Evolutionary conservation across 2,797 vertebrate genomes (phyloP), one percentile per base, ranked within the genome.

Genomic region (Lagodon rhomboides): DNA sequence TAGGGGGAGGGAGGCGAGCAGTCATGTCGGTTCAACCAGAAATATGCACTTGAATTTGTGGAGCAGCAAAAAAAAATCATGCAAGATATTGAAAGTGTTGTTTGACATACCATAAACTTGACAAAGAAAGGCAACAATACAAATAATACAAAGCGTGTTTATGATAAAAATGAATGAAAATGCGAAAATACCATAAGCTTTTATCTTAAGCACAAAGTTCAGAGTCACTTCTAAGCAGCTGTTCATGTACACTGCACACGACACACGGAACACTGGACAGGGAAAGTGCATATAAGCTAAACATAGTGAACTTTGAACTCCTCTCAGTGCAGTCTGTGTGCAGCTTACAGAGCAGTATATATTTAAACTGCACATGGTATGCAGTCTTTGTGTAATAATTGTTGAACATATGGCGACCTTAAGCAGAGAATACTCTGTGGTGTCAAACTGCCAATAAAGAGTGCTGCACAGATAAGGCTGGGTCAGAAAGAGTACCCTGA

Each of bases 31-130:
- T 59, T 68, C 30, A 79, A 55, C 61, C 18, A 58, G 53, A 49
- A 58, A 34, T 27, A 25, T 88, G 88, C 83, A 75, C 91, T 92
- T 92, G 89, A 88, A 87, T 83, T 90, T 91, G 81, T 38, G 64
- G 25, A 69, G 61, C 3, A 30, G 62, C 6, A 15, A 34, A 38
- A 38, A 38, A 38, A 38, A 38, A 11, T 38, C 22, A 20, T n/a
- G 34, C 16, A 47, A 30, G 27, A 66, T 34, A 60, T 5, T 8
- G 9, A 51, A 4, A 17, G 7, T 20, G 55, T 8, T 30, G 27
- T 43, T 61, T 61, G 20, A 11, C 9, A 67, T 4, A 5, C 22
- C 12, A 47, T 38, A 30, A 43, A 74, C 8, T 5, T 16, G 9
- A 50, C 23, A 25, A 30, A 27, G 23, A 18, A 60, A 49, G 17